These are phyloP conservation scores for Brachionus rotundiformis DNA, from an alignment of 1,140 invertebrate species.

Conservation along the genomic window DNA sequence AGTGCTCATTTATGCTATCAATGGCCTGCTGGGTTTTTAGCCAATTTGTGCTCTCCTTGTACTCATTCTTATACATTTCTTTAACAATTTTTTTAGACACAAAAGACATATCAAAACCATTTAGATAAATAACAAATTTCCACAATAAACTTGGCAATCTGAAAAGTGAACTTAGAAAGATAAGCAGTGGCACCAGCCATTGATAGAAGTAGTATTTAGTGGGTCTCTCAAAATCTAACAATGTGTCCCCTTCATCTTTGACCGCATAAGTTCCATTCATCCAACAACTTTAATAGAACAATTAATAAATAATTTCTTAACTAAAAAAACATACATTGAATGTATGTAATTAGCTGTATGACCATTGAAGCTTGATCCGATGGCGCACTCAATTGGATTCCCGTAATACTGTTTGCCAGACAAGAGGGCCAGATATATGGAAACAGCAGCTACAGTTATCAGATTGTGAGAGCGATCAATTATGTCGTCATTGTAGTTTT, in stretches of 20 bases:
- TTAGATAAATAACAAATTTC: constrained; percentile 52
- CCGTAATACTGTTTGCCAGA: constrained; percentile 49
- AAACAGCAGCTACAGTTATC: background rate
- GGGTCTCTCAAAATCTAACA: background rate
- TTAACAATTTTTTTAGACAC: background rate
- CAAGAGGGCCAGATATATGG: background rate
- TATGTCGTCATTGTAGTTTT: constrained; percentile 32
- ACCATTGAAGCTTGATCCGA: background rate
- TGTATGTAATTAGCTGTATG: constrained; percentile 31
- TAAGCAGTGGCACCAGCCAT: constrained; percentile 61
- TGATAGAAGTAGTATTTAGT: constrained; percentile 58
- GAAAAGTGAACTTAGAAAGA: constrained; percentile 60
- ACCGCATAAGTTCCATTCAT: constrained; percentile 36
- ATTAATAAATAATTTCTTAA: background rate
- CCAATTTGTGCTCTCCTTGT: constrained; percentile 30
- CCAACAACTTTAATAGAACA: constrained; percentile 39
- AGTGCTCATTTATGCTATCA: constrained; percentile 28
- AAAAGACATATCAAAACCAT: constrained; percentile 32
- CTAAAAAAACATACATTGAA: constrained; percentile 32
- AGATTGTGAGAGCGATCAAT: constrained; percentile 28
- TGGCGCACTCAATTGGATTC: constrained; percentile 23
- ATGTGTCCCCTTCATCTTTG: background rate
- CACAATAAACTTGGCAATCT: constrained; percentile 59
- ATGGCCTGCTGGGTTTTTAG: background rate
- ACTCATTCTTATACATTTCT: constrained; percentile 14